These are phyloP conservation scores for Paracanthobrama guichenoti DNA, from an alignment of 2,113 vertebrate genomes.

Conservation along the genomic window DNA sequence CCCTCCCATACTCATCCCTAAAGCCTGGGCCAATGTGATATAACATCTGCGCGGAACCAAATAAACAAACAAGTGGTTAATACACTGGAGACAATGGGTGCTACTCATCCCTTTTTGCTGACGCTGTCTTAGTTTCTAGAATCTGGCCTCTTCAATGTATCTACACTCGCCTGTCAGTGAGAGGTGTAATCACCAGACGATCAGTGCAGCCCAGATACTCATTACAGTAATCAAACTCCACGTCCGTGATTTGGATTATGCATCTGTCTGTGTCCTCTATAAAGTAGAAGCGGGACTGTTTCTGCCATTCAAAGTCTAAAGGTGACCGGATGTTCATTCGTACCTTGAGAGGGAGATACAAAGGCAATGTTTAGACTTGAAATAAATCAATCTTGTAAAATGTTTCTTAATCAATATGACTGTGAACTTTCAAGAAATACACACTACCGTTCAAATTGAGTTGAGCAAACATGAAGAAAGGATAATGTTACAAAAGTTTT, in stretches of 20 bases:
- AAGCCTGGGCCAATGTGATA: constrained; percentile 87
- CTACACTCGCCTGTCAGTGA: constrained; percentile 83
- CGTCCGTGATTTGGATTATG: constrained; percentile 86
- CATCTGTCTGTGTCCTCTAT: constrained; percentile 81
- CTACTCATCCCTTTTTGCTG: neutral
- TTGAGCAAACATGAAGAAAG: no score
- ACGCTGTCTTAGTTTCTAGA: neutral
- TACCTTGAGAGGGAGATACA: constrained; percentile 72
- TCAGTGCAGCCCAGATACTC: constrained; percentile 93
- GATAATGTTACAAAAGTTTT: no score
- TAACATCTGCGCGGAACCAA: constrained; percentile 79
- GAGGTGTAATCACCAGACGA: constrained; percentile 89
- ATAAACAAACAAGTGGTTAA: constrained; percentile 14
- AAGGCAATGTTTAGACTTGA: neutral
- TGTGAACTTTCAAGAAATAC: no score
- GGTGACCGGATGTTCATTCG: constrained; percentile 80
- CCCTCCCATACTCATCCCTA: constrained; percentile 93
- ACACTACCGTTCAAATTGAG: no score
- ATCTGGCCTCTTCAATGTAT: neutral
- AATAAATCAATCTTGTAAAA: neutral
- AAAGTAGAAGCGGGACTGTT: constrained; percentile 91
- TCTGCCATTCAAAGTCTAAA: constrained; percentile 90
- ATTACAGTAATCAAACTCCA: constrained; percentile 90
- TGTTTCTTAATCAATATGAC: no score
- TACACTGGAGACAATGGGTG: neutral